Evolutionary conservation across 2,888 invertebrate species (phyloP).

Genomic region (Smittia sp.): DNA sequence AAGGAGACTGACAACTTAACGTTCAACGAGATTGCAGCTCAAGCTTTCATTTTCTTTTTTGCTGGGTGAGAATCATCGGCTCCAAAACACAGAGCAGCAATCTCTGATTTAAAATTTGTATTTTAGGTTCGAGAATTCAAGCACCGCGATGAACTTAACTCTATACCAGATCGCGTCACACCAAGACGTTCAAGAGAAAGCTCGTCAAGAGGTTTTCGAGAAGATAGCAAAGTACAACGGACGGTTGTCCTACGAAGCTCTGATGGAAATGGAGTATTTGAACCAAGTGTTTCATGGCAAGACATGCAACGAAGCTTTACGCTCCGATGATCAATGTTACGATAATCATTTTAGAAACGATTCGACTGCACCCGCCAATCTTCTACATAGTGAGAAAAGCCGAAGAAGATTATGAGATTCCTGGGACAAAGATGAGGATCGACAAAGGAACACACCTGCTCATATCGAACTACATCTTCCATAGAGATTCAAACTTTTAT

Average conservation of each 20-base stretch:
- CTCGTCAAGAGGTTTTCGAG: constrained; percentile 52
- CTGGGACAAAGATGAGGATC: constrained; percentile 51
- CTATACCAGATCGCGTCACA: constrained; percentile 51
- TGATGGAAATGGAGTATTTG: constrained; percentile 52
- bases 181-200: constrained; percentile 48
- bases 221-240: constrained; percentile 47
- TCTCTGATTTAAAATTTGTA: constrained; percentile 47
- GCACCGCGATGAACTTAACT: constrained; percentile 49
- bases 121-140: constrained; percentile 50
- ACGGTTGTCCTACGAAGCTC: constrained; percentile 49
- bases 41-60: constrained; percentile 55
- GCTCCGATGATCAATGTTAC: too few species aligned
- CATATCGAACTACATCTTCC: constrained; percentile 48
- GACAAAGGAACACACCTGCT: constrained; percentile 51
- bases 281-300: constrained; percentile 46
- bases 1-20: constrained; percentile 46
- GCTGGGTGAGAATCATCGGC: constrained; percentile 46
- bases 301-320: neutral
- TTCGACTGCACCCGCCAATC: constrained; percentile 56
- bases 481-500: constrained; percentile 51
- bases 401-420: constrained; percentile 54
- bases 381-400: constrained; percentile 54
- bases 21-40: constrained; percentile 53
- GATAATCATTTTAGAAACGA: neutral
- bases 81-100: too few species aligned